Conservation (phyloP, 2,113 vertebrate genomes). For the Lepus americanus region DNA sequence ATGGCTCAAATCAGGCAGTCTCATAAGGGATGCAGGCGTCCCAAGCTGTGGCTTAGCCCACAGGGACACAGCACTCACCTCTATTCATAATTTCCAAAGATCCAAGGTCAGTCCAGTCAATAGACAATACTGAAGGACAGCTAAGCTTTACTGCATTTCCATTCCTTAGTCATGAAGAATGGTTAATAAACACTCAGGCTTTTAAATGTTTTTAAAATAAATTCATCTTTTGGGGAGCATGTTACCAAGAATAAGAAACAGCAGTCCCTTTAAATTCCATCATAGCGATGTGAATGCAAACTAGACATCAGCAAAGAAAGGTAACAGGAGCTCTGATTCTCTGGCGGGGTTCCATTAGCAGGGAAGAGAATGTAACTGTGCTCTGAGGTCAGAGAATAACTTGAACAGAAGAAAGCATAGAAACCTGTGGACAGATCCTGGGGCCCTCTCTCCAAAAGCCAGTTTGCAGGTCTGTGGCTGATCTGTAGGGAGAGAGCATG, state of each 20-base stretch:
- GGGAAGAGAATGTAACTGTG: not conserved
- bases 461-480: not conserved
- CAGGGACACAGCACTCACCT: no score
- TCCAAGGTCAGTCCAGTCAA: conserved; percentile 16
- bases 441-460: not conserved
- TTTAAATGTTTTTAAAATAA: conserved; percentile 46
- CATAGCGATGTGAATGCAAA: conserved; percentile 34
- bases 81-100: not conserved
- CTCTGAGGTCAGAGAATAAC: not conserved
- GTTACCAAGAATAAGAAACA: not conserved
- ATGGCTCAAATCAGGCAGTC: no score
- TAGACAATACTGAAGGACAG: not conserved
- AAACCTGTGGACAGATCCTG: not conserved
- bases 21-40: no score
- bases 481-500: not conserved
- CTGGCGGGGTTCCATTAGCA: not conserved
- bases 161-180: conserved; percentile 63
- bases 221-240: conserved; percentile 2
- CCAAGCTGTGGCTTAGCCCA: no score
- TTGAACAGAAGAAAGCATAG: not conserved
- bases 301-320: conserved; percentile 18
- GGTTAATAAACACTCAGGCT: conserved; percentile 59
- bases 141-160: conserved; percentile 56
- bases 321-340: not conserved
- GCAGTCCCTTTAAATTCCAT: conserved; percentile 49